Evolutionary conservation across 2,113 vertebrate species (phyloP), one percentile per base, ranked within the genome.

Genomic region (Lasiurus borealis): DNA sequence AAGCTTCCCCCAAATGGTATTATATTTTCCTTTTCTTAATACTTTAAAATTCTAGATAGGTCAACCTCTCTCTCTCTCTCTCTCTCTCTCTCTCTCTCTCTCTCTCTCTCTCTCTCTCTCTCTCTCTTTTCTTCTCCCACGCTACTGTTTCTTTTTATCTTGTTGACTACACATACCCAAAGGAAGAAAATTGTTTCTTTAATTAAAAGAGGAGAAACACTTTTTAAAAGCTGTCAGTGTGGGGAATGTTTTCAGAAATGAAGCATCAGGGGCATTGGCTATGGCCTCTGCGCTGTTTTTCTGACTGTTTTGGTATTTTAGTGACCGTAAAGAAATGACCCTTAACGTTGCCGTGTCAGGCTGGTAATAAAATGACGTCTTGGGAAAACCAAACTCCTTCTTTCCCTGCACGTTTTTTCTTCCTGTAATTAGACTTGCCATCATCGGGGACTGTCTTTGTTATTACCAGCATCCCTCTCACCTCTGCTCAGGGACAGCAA

Each of bases 401-500:
- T 97, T 98, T 98, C 85, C 44, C 97, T 97, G 81, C 73, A 81
- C 68, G 93, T 96, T 93, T 93, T 95, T 95, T 48, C 78, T 95
- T 89, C n/a, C 96, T 97, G 97, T 98, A 98, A 98, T 98, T 98
- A 98, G 97, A 98, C 96, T 98, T 97, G 85, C 97, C 95, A 94
- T 97, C 97, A 96, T 96, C 59, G 54, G 96, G 95, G 96, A 97
- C 97, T 93, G 48, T 97, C 95, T 98, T 96, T 90, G 90, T 98
- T 98, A 97, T 97, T 98, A 97, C 96, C 94, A 96, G 91, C 62
- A 36, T 96, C 96, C 94, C 96, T 82, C 95, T 98, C 95, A 97
- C 86, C 95, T 97, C 97, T 97, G 95, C 62, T 96, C 78, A 91
- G 94, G 91, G 94, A 98, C 89, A 97, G 96, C 97, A 96, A 85